Evolutionary conservation across 2,113 vertebrate genomes (phyloP).

Genomic region (Rhynchomys soricoides): DNA sequence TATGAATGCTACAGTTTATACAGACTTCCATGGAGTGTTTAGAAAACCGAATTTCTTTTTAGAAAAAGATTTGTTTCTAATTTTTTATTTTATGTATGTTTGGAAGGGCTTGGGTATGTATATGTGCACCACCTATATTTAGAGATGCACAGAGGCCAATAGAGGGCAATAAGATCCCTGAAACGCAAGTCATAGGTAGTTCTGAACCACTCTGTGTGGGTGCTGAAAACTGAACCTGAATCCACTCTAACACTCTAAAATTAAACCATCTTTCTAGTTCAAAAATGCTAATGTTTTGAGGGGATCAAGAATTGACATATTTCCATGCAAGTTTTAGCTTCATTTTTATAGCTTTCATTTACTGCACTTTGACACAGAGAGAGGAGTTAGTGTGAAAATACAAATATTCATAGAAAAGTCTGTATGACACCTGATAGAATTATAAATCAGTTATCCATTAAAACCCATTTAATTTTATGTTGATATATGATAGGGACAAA

Average conservation of each 20-base stretch:
- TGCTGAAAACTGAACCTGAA: not conserved
- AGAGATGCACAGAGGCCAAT: not conserved
- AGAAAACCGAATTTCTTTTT: not conserved
- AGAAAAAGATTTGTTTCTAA: not conserved
- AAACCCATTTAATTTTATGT: not conserved
- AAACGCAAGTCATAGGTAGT: not conserved
- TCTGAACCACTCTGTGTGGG: not conserved
- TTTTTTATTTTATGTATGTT: not conserved
- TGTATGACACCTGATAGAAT: not conserved
- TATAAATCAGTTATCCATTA: not conserved
- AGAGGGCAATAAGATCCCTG: not conserved
- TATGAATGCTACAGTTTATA: not conserved
- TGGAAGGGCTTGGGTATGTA: too few relatives aligned
- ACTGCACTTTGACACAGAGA: not conserved
- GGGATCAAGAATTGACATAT: not conserved
- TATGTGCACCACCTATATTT: too few relatives aligned
- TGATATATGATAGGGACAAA: not conserved
- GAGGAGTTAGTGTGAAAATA: not conserved
- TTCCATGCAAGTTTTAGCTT: not conserved
- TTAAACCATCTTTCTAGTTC: not conserved
- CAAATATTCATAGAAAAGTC: not conserved
- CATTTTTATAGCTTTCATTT: not conserved
- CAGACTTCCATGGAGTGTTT: not conserved
- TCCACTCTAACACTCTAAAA: not conserved
- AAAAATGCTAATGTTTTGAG: not conserved